phyloP scores from a whole-genome alignment of 2,888 invertebrate genomes.

The Ophion ventricosus region DNA sequence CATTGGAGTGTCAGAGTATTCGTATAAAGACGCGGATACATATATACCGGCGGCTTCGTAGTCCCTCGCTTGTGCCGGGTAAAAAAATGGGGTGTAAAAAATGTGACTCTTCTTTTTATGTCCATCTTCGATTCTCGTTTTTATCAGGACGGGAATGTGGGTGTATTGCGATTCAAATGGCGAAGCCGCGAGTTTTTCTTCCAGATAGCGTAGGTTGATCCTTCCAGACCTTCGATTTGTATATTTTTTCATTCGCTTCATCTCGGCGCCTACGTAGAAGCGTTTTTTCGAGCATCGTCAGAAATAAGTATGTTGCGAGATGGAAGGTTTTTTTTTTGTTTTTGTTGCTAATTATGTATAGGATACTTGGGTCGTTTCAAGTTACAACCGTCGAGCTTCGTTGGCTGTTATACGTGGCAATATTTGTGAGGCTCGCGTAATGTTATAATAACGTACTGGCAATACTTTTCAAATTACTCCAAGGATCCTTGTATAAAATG shows the following conservation, averaged over 20 bases:
- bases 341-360: no score
- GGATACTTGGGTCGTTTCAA: not conserved
- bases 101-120: slow-evolving; percentile 23
- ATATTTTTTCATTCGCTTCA: not conserved
- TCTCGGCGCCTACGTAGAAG: not conserved
- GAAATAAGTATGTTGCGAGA: no score
- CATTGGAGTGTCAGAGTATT: not conserved
- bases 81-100: slow-evolving; percentile 33
- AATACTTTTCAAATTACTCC: not conserved
- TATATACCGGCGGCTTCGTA: not conserved
- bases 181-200: slow-evolving; percentile 10
- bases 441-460: no score
- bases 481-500: not conserved
- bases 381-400: not conserved
- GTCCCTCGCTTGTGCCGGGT: not conserved
- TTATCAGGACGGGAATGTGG: slow-evolving; percentile 8
- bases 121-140: slow-evolving; percentile 21
- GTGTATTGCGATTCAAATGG: slow-evolving; percentile 32
- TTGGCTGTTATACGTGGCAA: not conserved
- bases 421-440: no score
- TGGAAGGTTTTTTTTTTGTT: no score
- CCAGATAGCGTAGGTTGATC: slow-evolving; percentile 12
- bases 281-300: slow-evolving; percentile 1
- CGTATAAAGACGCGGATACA: not conserved
- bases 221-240: not conserved